phyloP scores from a whole-genome alignment of 2,888 invertebrate genomes.

The Ectobius pallidus region DNA sequence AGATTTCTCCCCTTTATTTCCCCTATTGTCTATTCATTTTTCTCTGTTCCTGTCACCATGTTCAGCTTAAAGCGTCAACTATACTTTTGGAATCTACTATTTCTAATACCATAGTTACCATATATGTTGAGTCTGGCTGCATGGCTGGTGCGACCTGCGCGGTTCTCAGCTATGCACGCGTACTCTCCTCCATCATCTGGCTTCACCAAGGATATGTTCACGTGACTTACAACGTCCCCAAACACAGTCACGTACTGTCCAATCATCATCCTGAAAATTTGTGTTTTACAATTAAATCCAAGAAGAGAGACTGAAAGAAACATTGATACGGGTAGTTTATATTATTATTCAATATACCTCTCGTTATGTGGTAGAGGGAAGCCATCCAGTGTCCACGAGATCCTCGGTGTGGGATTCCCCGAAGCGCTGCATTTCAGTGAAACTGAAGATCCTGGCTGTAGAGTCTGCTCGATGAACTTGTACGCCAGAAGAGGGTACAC shows the following conservation, averaged over 20 bases:
- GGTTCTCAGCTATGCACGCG: constrained; percentile 59
- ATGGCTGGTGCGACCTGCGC: constrained; percentile 58
- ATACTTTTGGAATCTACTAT: too few relatives aligned
- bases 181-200: constrained; percentile 62
- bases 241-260: constrained; percentile 59
- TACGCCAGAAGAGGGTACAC: constrained; percentile 59
- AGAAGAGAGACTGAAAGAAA: too few relatives aligned
- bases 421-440: constrained; percentile 58
- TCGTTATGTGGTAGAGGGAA: constrained; percentile 59
- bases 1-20: too few relatives aligned
- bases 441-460: constrained; percentile 58
- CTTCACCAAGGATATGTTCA: constrained; percentile 57
- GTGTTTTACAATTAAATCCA: too few relatives aligned
- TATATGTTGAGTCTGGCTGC: constrained; percentile 61
- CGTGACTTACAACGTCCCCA: constrained; percentile 60
- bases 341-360: too few relatives aligned
- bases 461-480: constrained; percentile 58
- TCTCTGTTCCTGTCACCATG: too few relatives aligned
- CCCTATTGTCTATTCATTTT: too few relatives aligned
- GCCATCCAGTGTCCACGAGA: constrained; percentile 59
- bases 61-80: too few relatives aligned
- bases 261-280: constrained; percentile 56
- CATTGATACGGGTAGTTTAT: too few relatives aligned
- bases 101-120: too few relatives aligned
- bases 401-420: constrained; percentile 60